Conservation (phyloP, 2,888 invertebrate genomes). For the Synergus itoensis region DNA sequence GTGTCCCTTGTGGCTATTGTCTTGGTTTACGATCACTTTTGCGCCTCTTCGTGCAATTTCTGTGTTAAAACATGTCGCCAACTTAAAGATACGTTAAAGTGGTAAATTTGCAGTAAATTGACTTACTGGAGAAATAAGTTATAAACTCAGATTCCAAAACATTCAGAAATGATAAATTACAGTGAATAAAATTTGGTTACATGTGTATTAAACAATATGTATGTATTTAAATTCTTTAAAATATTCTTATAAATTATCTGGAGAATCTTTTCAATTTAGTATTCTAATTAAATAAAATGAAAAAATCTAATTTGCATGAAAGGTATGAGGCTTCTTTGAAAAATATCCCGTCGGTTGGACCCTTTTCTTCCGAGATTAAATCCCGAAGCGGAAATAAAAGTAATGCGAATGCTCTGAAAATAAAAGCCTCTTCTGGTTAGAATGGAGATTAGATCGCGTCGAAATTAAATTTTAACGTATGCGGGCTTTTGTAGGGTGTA, state of each 20-base stretch:
- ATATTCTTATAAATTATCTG: no score
- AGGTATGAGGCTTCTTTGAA: slow-evolving; percentile 3
- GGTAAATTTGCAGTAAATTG: slow-evolving; percentile 20
- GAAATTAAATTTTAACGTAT: slow-evolving; percentile 24
- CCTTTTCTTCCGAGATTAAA: slow-evolving; percentile 27
- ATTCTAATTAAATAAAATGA: not conserved
- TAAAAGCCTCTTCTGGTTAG: not conserved
- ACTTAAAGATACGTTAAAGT: not conserved
- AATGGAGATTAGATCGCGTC: slow-evolving; percentile 22
- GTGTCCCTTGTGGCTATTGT: slow-evolving; percentile 33
- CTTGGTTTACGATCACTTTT: slow-evolving; percentile 21
- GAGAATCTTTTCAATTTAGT: no score
- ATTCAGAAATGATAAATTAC: not conserved
- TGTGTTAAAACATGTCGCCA: slow-evolving; percentile 14
- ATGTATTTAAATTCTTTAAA: no score
- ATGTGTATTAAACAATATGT: no score
- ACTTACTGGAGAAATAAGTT: slow-evolving; percentile 12
- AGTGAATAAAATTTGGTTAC: not conserved
- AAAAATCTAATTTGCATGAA: slow-evolving; percentile 1
- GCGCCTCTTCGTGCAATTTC: slow-evolving; percentile 13
- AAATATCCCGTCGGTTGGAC: not conserved
- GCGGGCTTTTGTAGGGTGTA: slow-evolving; percentile 20
- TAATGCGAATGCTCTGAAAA: slow-evolving; percentile 28
- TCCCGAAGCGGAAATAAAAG: slow-evolving; percentile 27
- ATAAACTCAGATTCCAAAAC: not conserved